Conservation (phyloP, 2,113 vertebrate species). For the Vulpes ferrilata region DNA sequence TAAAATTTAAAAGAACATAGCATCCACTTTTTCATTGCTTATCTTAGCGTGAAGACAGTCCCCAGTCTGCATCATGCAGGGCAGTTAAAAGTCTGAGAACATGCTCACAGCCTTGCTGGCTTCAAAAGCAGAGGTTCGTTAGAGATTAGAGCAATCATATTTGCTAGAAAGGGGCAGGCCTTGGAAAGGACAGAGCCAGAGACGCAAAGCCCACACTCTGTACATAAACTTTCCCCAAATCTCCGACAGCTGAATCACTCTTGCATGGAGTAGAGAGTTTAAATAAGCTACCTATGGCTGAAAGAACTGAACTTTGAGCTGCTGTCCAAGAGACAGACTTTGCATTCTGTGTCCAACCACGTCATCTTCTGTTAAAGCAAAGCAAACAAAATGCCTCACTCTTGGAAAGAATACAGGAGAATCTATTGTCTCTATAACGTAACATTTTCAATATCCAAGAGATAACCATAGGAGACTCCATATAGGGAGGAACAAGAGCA, state of each 20-base stretch:
- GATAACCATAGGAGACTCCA: background rate
- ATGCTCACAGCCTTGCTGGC: background rate
- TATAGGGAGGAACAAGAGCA: background rate
- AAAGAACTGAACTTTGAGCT: background rate
- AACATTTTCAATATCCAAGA: background rate
- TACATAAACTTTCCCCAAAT: background rate
- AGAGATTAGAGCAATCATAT: background rate
- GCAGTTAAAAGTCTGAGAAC: background rate
- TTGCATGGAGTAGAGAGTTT: background rate
- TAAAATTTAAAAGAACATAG: background rate
- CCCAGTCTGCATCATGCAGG: background rate
- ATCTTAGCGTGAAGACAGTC: background rate
- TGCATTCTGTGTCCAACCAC: background rate
- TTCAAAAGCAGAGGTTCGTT: background rate
- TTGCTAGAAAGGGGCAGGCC: background rate
- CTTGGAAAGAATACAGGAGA: background rate
- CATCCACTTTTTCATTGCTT: background rate
- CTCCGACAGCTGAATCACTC: background rate
- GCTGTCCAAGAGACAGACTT: background rate
- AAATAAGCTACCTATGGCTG: background rate
- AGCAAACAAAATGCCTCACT: background rate
- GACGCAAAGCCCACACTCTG: background rate
- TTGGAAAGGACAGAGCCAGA: conserved; percentile 27
- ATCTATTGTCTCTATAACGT: background rate
- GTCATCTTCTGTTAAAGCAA: background rate